phyloP scores from a whole-genome alignment of 2,113 vertebrate genomes.

The Ctenodactylus gundi region DNA sequence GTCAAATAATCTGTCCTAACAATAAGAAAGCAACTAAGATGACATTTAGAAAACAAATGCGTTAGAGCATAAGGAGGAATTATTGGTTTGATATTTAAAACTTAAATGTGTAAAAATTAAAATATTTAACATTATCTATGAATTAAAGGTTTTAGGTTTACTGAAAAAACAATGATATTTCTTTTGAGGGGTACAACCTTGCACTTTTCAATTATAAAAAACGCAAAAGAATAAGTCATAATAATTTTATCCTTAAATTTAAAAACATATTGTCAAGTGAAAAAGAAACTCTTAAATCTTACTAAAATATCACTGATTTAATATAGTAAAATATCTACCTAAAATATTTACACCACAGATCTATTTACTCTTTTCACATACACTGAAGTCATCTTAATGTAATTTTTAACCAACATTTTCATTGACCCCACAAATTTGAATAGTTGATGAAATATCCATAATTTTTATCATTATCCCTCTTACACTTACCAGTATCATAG shows the following conservation, averaged over 20 bases:
- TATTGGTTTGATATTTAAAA: slow-evolving; percentile 18
- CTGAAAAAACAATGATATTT: background rate
- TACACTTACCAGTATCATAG: slow-evolving; percentile 54
- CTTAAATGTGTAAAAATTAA: background rate
- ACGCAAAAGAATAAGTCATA: slow-evolving; percentile 8
- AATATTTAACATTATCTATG: slow-evolving; percentile 22
- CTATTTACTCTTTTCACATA: background rate
- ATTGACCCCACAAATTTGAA: background rate
- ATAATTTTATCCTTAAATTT: slow-evolving; percentile 6
- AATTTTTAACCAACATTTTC: slow-evolving; percentile 19
- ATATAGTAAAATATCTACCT: background rate
- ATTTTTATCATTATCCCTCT: background rate
- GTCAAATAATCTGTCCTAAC: no score
- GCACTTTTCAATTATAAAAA: slow-evolving; percentile 6
- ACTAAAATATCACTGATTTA: background rate
- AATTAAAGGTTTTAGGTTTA: background rate
- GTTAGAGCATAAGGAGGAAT: background rate
- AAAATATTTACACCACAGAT: background rate
- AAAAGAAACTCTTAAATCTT: background rate
- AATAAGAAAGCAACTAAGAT: no score
- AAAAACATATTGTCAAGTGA: background rate
- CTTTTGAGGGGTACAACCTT: background rate
- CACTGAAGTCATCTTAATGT: slow-evolving; percentile 11
- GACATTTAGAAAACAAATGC: slow-evolving; percentile 41
- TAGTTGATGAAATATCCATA: background rate